Conservation (phyloP, 2,797 vertebrate genomes). For the Picus viridis region DNA sequence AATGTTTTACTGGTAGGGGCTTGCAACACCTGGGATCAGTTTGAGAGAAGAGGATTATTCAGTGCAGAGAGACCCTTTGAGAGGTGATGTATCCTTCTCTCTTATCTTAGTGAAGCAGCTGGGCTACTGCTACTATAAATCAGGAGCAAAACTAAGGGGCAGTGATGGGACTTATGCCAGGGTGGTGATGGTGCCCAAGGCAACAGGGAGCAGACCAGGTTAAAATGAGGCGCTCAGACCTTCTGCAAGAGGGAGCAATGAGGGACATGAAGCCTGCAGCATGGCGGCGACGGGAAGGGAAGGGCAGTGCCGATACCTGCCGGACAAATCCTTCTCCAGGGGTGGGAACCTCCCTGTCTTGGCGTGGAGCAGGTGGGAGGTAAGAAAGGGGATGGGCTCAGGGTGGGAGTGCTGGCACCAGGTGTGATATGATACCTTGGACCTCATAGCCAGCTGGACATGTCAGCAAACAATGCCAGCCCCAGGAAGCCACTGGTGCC, state of each 20-base stretch:
- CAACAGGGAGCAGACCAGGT: background rate
- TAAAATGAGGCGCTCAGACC: background rate
- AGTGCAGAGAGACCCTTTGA: background rate
- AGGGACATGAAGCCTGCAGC: background rate
- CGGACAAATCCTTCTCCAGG: background rate
- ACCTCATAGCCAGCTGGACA: fast-evolving
- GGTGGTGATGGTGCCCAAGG: fast-evolving
- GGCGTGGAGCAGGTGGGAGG: slow-evolving; percentile 55
- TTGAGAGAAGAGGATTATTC: background rate
- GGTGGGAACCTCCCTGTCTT: fast-evolving
- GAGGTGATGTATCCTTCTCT: background rate
- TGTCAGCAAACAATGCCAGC: fast-evolving
- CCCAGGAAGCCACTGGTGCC: background rate
- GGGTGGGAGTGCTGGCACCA: background rate
- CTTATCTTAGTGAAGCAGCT: slow-evolving; percentile 66
- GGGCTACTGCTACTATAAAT: slow-evolving; percentile 44
- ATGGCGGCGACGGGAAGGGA: background rate
- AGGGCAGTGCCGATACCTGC: background rate
- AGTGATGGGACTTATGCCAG: background rate
- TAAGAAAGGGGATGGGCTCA: background rate
- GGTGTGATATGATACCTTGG: background rate
- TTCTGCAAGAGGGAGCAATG: background rate
- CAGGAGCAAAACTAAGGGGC: slow-evolving; percentile 11
- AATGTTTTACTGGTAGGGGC: fast-evolving
- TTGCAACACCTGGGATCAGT: background rate